Conservation (phyloP, 64 coral and sea anemone genomes). For the Cladopsammia gracilis region DNA sequence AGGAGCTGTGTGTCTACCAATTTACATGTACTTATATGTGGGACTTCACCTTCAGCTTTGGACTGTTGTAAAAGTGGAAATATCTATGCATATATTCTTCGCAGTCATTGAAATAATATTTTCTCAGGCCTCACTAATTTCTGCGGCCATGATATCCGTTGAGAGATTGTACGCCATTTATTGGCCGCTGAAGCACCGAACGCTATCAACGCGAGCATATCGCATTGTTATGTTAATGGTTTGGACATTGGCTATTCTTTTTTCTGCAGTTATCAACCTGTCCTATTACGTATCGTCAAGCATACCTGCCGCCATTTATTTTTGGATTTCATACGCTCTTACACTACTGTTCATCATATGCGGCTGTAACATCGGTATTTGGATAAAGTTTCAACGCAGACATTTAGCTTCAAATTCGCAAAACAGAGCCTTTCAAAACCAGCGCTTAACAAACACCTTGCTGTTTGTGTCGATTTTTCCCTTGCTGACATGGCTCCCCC, state of each 20-base stretch:
- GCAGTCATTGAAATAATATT: background rate
- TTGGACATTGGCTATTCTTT: background rate
- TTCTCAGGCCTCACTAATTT: background rate
- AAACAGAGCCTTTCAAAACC: too few relatives aligned
- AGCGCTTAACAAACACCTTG: too few relatives aligned
- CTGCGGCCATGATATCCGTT: background rate
- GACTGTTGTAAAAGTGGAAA: background rate
- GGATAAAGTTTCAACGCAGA: too few relatives aligned
- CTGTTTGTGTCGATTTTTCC: too few relatives aligned
- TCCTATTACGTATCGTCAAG: too few relatives aligned
- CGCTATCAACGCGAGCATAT: background rate
- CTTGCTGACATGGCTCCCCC: too few relatives aligned
- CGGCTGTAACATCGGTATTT: too few relatives aligned
- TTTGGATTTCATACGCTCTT: too few relatives aligned
- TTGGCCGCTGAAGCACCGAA: background rate
- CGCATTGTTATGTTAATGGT: background rate
- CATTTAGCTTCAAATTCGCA: too few relatives aligned
- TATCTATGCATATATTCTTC: background rate
- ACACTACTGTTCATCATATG: too few relatives aligned
- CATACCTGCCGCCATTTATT: too few relatives aligned
- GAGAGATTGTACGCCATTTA: background rate
- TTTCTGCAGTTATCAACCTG: background rate
- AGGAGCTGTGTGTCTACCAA: background rate
- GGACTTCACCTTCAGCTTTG: background rate
- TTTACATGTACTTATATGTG: background rate